These are phyloP conservation scores for Coranthus polyacanthus DNA, from an alignment of 2,797 vertebrate genomes.

Conservation along the genomic window DNA sequence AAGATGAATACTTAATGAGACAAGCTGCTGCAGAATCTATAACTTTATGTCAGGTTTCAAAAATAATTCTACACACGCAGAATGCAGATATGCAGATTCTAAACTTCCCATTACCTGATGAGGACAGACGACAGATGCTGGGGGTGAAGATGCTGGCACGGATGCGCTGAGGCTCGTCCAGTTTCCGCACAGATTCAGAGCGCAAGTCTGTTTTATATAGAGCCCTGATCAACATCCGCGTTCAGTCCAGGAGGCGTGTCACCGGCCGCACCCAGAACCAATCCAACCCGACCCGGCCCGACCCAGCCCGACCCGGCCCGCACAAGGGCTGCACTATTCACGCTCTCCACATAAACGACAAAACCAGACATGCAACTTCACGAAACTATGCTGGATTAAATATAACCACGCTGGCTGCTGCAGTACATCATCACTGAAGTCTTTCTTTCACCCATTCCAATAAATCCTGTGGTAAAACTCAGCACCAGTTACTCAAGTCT, in stretches of 20 bases:
- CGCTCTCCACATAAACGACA: too few species aligned
- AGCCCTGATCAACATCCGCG: constrained; percentile 24
- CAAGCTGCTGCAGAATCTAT: too few species aligned
- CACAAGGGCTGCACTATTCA: not conserved
- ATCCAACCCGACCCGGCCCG: not conserved
- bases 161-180: constrained; percentile 33
- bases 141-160: constrained; percentile 1
- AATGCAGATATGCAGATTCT: not conserved
- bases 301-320: constrained; percentile 6
- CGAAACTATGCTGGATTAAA: too few species aligned
- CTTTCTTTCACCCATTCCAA: too few species aligned
- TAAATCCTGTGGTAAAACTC: too few species aligned
- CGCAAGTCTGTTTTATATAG: constrained; percentile 33
- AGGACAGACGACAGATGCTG: constrained; percentile 40
- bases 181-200: constrained; percentile 18
- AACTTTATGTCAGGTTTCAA: too few species aligned
- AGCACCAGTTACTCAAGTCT: too few species aligned
- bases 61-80: too few species aligned
- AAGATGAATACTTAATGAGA: too few species aligned
- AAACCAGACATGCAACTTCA: too few species aligned
- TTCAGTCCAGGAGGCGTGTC: constrained; percentile 45
- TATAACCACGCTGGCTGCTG: too few species aligned
- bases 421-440: too few species aligned
- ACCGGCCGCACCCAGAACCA: not conserved
- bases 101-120: constrained; percentile 49